Base-by-base conservation (phyloP, 2,888 invertebrate genomes). In the Iselma pallidipennis region DNA sequence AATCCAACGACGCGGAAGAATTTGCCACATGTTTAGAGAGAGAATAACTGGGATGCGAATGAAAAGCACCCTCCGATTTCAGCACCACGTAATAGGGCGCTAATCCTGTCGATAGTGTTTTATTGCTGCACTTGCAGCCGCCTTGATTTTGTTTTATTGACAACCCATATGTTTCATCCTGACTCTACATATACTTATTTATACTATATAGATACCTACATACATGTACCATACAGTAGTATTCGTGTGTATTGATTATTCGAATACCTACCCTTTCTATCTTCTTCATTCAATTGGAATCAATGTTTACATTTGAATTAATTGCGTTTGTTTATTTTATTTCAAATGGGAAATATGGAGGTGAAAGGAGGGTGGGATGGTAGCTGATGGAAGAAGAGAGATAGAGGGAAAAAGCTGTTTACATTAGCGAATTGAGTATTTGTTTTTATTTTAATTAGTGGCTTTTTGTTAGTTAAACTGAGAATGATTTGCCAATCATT, bases 1-100 rank as follows among this genome's bases (percentile, higher is more conserved):
- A 69, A 72, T 52, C 68, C 76, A 75, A 66, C 76, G 78, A 75
- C 67, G 72, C 70, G 78, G 75, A 78, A 79, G 77, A 77, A 78
- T 77, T 73, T 70, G 76, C 79, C 79, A 79, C 79, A 79, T 79
- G 79, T 77, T 78, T 73, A 65, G 59, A 59, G 66, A 4, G 51
- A 31, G 57, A n/a, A n/a, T n/a, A n/a, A 37, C 19, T 9, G 16
- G 16, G 37, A 37, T 16, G 16, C 19, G 37, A 16, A 37, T 16
- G 16, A 37, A 37, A 37, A 16, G 16, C 7, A 59, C 61, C 59
- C 53, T 50, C 59, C 62, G 54, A 58, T 52, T 23, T 37, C 42
- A 31, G 16, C 48, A 54, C 57, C 58, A 63, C 58, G 65, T 64
- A 50, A 67, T 66, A 71, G 73, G 72, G 72, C 73, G 71, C 71